phyloP scores from a whole-genome alignment of 2,113 vertebrate species.

The Lophura nycthemera region DNA sequence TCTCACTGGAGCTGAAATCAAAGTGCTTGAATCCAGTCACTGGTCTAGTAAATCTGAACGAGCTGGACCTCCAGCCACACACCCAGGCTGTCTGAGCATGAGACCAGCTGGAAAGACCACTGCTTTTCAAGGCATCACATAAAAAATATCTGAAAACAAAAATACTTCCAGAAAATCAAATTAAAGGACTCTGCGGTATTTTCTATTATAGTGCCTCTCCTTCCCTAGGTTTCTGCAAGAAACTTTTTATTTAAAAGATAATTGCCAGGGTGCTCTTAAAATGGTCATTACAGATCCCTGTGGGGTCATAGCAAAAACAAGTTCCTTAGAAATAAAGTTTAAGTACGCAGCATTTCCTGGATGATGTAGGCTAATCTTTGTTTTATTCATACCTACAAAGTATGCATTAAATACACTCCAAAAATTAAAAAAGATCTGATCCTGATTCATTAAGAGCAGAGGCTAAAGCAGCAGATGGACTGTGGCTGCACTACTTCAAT shows the following conservation, averaged over 20 bases:
- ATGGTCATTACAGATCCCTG: not conserved
- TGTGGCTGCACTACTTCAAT: conserved; percentile 49
- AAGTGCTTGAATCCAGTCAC: not conserved
- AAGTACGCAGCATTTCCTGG: not conserved
- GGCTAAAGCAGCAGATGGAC: conserved; percentile 67
- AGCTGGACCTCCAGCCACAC: not conserved
- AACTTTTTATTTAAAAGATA: not conserved
- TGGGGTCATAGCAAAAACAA: not conserved
- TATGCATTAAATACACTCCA: conserved; percentile 10
- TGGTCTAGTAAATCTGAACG: not conserved
- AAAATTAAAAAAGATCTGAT: not conserved
- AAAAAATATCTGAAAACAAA: not conserved
- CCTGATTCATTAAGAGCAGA: not conserved
- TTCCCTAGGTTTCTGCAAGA: not conserved
- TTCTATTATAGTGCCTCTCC: not conserved
- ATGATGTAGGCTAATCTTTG: not conserved
- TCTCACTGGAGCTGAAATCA: not conserved
- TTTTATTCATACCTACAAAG: conserved; percentile 46
- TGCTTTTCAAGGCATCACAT: not conserved
- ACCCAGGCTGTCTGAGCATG: not conserved
- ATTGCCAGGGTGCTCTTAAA: not conserved
- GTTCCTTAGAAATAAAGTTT: not conserved
- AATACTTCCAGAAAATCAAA: not conserved
- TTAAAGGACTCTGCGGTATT: not conserved
- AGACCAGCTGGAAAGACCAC: not conserved